phyloP scores from a whole-genome alignment of 2,888 invertebrate genomes.

The Hirtodrosophila histrioides region DNA sequence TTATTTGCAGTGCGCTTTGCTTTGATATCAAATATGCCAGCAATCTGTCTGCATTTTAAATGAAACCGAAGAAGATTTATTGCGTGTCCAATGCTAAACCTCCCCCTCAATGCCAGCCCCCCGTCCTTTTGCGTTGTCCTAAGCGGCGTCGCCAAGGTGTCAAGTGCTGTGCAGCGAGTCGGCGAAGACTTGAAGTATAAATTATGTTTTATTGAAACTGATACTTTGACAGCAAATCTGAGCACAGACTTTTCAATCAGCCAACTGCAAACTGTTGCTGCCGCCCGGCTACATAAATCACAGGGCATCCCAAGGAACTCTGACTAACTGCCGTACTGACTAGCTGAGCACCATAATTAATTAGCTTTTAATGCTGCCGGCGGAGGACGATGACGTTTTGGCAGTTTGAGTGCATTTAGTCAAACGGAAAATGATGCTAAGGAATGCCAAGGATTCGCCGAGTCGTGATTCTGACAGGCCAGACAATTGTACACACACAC shows the following conservation, averaged over 20 bases:
- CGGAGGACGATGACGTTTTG: constrained; percentile 32
- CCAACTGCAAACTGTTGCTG: constrained; percentile 69
- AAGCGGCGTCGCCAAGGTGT: constrained; percentile 62
- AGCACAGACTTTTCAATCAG: constrained; percentile 63
- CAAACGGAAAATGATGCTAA: constrained; percentile 78
- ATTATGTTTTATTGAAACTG: constrained; percentile 77
- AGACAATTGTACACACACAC: constrained; percentile 45
- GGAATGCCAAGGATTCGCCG: constrained; percentile 54
- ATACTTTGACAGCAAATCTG: constrained; percentile 65
- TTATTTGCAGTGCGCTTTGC: constrained; percentile 35
- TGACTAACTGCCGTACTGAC: constrained; percentile 49
- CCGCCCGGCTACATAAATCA: constrained; percentile 63
- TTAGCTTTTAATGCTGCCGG: constrained; percentile 76
- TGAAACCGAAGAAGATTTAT: constrained; percentile 79
- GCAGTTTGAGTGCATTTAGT: constrained; percentile 78
- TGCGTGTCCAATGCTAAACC: constrained; percentile 38
- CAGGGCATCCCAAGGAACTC: constrained; percentile 39
- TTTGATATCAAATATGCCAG: constrained; percentile 72
- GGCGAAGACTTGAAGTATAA: constrained; percentile 56
- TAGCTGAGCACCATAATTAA: constrained; percentile 69
- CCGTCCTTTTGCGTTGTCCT: not conserved
- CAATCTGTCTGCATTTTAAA: constrained; percentile 77
- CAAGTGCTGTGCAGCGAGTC: constrained; percentile 57
- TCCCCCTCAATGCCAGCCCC: not conserved
- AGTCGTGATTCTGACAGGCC: constrained; percentile 70